These are phyloP conservation scores for Parnassius glacialis DNA, from an alignment of 2,888 invertebrate genomes.

Conservation along the genomic window DNA sequence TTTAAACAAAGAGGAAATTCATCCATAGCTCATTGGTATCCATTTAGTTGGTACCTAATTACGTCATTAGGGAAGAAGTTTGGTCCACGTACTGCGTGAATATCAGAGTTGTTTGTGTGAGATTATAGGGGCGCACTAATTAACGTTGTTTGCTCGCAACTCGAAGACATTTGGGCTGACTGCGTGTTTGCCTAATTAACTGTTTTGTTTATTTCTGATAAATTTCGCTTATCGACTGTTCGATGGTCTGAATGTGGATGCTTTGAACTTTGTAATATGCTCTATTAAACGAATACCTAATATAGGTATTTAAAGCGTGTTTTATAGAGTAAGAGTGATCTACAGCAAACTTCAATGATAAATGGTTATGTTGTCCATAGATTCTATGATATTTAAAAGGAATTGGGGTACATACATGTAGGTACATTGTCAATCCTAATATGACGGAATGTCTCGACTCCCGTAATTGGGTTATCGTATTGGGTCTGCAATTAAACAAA, in stretches of 20 bases:
- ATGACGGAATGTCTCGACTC: too few relatives aligned
- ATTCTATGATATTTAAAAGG: too few relatives aligned
- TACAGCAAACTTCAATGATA: too few relatives aligned
- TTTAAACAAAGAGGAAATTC: slow-evolving; percentile 12
- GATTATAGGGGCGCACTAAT: slow-evolving; percentile 45
- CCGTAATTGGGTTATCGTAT: too few relatives aligned
- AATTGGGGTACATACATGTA: too few relatives aligned
- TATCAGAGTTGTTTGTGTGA: slow-evolving; percentile 31
- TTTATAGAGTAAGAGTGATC: too few relatives aligned
- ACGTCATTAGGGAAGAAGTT: slow-evolving; percentile 34
- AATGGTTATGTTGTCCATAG: neutral
- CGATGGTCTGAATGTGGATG: slow-evolving; percentile 10
- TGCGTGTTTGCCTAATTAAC: slow-evolving; percentile 48
- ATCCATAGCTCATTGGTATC: slow-evolving; percentile 20
- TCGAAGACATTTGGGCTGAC: slow-evolving; percentile 43
- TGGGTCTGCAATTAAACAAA: too few relatives aligned
- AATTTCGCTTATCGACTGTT: slow-evolving; percentile 35
- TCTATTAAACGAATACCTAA: neutral
- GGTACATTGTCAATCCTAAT: too few relatives aligned
- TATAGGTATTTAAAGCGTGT: neutral
- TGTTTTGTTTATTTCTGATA: slow-evolving; percentile 60
- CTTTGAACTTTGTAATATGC: neutral
- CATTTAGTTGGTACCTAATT: slow-evolving; percentile 32
- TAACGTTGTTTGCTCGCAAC: slow-evolving; percentile 41
- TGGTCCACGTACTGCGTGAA: slow-evolving; percentile 29